phyloP scores from a whole-genome alignment of 2,797 vertebrate genomes.

The Enoplosus armatus region DNA sequence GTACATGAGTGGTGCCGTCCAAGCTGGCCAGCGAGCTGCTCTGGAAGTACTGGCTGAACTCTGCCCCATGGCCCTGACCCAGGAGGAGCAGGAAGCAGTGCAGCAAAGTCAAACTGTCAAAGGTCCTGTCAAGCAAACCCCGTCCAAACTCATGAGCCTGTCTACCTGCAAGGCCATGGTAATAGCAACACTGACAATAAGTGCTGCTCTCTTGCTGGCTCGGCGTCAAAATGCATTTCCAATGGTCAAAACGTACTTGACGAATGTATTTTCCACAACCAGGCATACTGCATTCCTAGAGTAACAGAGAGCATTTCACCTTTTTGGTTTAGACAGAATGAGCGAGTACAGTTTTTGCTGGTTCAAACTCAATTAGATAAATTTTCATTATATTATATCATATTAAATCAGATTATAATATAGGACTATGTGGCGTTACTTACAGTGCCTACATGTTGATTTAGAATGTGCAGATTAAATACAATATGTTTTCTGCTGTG shows the following conservation, averaged over 20 bases:
- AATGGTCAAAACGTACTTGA: constrained; percentile 35
- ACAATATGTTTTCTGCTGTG: neutral
- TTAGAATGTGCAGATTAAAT: constrained; percentile 7
- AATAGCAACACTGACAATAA: constrained; percentile 47
- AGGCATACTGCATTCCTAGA: neutral
- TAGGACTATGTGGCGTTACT: neutral
- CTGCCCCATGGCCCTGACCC: constrained; percentile 66
- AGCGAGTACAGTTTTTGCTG: neutral
- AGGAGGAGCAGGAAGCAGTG: constrained; percentile 65
- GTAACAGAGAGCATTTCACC: neutral
- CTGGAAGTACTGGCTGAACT: constrained; percentile 81
- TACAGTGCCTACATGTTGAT: neutral
- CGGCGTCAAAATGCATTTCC: constrained; percentile 31
- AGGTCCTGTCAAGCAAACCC: constrained; percentile 3
- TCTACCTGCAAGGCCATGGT: constrained; percentile 32
- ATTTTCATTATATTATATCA: neutral
- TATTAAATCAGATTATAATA: neutral
- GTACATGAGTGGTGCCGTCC: constrained; percentile 84
- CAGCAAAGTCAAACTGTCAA: neutral
- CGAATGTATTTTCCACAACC: constrained; percentile 21
- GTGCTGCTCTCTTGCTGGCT: constrained; percentile 62
- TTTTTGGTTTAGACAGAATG: neutral
- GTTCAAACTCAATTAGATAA: neutral
- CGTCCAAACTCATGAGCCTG: neutral
- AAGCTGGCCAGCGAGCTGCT: constrained; percentile 82